Conservation (phyloP, 2,797 vertebrate species). For the Cuniculus paca region DNA sequence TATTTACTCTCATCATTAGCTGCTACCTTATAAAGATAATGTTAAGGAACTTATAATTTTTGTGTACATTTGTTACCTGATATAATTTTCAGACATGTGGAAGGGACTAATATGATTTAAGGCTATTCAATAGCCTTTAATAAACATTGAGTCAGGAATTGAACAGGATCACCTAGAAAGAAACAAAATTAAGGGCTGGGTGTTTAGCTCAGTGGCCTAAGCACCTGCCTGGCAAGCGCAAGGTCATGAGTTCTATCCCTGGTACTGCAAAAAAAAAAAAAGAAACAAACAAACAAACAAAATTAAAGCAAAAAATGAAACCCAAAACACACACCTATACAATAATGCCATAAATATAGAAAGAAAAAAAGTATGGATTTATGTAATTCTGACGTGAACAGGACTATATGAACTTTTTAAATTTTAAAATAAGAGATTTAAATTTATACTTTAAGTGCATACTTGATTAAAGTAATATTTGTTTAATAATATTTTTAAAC, state of each 20-base stretch:
- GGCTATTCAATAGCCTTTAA: constrained; percentile 28
- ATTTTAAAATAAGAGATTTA: neutral
- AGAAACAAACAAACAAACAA: neutral
- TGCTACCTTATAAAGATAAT: constrained; percentile 11
- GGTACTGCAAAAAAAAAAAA: no score
- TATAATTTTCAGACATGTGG: constrained; percentile 44
- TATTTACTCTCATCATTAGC: constrained; percentile 34
- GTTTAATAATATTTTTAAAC: neutral
- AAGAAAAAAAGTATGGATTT: neutral
- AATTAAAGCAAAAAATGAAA: neutral
- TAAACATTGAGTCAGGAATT: neutral
- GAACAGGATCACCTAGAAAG: neutral
- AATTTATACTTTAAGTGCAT: neutral
- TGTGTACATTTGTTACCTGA: constrained; percentile 1
- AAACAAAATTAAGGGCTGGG: neutral
- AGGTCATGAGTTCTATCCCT: no score
- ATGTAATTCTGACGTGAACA: fast-evolving
- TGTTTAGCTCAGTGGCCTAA: no score
- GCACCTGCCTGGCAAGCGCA: no score
- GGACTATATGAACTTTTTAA: neutral
- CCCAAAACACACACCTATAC: neutral
- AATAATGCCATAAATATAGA: constrained; percentile 18
- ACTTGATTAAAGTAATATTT: neutral
- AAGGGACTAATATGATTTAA: neutral
- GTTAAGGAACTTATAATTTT: neutral